Conservation (phyloP, 1,140 invertebrate genomes). For the Brachionus koreanus region DNA sequence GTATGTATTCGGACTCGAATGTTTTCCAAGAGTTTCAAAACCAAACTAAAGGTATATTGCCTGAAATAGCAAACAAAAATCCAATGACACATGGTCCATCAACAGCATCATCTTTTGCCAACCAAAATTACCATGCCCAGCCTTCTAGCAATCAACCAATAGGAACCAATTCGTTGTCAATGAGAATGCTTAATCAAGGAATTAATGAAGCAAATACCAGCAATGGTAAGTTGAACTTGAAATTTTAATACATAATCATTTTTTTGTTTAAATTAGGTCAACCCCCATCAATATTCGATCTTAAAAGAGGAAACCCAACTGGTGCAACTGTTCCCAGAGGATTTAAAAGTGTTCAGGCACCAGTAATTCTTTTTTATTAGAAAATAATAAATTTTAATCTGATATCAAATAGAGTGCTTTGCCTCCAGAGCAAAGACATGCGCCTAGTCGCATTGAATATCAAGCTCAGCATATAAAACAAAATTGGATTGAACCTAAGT, state of each 20-base stretch:
- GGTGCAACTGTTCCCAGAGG: slow-evolving; percentile 9
- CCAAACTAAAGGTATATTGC: slow-evolving; percentile 30
- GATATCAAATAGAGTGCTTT: not conserved
- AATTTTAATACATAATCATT: not conserved
- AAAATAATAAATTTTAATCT: not conserved
- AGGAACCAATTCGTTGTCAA: not conserved
- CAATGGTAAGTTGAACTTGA: not conserved
- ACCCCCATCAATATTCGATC: slow-evolving; percentile 7
- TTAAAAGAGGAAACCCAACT: slow-evolving; percentile 25
- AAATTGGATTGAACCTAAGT: slow-evolving; percentile 44
- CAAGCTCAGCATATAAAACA: slow-evolving; percentile 38
- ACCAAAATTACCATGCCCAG: slow-evolving; percentile 1
- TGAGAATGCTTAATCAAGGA: slow-evolving; percentile 35
- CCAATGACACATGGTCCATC: not conserved
- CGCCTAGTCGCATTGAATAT: slow-evolving; percentile 4
- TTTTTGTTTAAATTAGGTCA: not conserved
- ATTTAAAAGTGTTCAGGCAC: slow-evolving; percentile 41
- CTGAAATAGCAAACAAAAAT: not conserved
- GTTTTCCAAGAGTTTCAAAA: slow-evolving; percentile 42
- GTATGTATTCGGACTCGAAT: slow-evolving; percentile 39
- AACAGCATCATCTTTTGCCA: not conserved
- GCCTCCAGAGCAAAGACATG: slow-evolving; percentile 29
- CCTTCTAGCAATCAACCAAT: not conserved
- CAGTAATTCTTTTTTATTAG: not conserved
- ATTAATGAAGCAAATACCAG: slow-evolving; percentile 20